A percentile compares a stretch with the other conserved stretches of the same genome.
These are phyloP conservation scores for Zygogramma bicolorata DNA, from an alignment of 2,888 invertebrate genomes.

Conservation along the genomic window DNA sequence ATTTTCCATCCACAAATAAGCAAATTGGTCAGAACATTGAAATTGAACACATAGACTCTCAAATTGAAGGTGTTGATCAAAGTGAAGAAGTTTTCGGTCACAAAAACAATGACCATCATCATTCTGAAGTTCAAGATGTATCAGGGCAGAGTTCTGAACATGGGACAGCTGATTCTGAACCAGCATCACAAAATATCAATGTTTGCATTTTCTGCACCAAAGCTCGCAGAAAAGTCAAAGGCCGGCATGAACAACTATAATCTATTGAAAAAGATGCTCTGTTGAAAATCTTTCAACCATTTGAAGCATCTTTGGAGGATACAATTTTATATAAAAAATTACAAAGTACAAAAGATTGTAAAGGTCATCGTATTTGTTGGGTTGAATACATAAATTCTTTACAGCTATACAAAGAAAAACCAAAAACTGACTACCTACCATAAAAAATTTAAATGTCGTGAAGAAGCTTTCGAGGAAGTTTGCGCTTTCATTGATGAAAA, in stretches of 20 bases:
- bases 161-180: neutral
- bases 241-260: neutral
- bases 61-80: too few relatives aligned
- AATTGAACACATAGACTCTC: too few relatives aligned
- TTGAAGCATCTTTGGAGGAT: constrained; percentile 1
- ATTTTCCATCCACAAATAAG: too few relatives aligned
- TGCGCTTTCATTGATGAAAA: too few relatives aligned
- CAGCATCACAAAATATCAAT: constrained; percentile 14
- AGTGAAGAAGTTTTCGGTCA: neutral
- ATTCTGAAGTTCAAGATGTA: neutral
- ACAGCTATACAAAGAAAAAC: neutral
- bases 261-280: neutral
- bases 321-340: constrained; percentile 1
- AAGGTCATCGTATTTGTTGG: neutral
- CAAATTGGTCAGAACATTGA: too few relatives aligned
- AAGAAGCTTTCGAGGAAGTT: too few relatives aligned
- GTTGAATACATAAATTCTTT: constrained; percentile 7
- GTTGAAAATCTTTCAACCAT: constrained; percentile 1
- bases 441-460: neutral
- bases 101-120: neutral
- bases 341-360: constrained; percentile 12
- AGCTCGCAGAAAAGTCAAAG: constrained; percentile 16
- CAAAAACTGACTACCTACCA: neutral
- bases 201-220: constrained; percentile 19
- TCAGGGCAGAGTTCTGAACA: constrained; percentile 1